These are phyloP conservation scores for Oostethus manadensis DNA, from an alignment of 2,113 vertebrate genomes.

Conservation along the genomic window DNA sequence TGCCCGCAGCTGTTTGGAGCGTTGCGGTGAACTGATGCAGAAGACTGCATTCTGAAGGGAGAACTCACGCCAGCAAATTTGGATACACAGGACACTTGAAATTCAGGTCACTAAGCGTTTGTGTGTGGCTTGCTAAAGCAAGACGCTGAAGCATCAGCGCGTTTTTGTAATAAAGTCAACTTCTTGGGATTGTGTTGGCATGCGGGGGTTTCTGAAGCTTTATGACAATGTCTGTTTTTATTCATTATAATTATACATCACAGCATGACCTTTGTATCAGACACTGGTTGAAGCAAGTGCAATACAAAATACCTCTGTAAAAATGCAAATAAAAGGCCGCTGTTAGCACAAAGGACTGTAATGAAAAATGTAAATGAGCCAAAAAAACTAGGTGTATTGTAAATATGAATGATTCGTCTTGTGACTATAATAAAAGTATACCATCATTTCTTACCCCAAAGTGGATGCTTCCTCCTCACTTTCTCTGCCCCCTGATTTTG, in stretches of 20 bases:
- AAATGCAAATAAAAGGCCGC: no score
- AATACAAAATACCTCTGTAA: no score
- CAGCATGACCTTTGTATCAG: no score
- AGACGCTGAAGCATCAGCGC: conserved; percentile 2
- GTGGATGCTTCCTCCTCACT: no score
- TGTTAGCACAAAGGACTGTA: background rate
- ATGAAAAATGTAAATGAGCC: background rate
- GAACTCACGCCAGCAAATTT: conserved; percentile 39
- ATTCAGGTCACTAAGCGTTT: conserved; percentile 35
- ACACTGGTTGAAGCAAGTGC: no score
- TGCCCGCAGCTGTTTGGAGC: conserved; percentile 49
- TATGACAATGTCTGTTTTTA: background rate
- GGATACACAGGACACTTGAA: conserved; percentile 34
- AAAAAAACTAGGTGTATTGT: no score
- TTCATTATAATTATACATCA: no score
- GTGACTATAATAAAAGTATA: no score
- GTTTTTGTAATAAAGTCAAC: no score
- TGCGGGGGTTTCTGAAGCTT: background rate
- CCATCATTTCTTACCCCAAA: no score
- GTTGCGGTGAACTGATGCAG: conserved; percentile 62
- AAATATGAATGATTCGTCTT: no score
- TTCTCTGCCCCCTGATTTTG: no score
- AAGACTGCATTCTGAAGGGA: conserved; percentile 55
- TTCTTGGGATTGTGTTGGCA: background rate
- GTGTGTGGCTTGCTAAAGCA: conserved; percentile 10